Evolutionary conservation across 2,888 invertebrate species (phyloP), one percentile per base, ranked within the genome.

Genomic region (Eupithecia exiguata): DNA sequence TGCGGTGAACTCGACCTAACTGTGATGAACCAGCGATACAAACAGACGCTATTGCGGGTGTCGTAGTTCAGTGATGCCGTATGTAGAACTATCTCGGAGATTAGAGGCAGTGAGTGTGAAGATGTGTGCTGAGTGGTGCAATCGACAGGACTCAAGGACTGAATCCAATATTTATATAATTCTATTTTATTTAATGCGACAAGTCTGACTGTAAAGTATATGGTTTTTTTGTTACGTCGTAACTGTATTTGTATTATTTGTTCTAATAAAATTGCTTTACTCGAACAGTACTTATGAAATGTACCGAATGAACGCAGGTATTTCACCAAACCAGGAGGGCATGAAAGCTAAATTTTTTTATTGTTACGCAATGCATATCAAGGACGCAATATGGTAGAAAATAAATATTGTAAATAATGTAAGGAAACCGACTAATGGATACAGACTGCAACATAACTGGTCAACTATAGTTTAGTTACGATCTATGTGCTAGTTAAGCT

Each of bases 341-440:
- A 91, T 91, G 87, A 90, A 90, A 92, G 93, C 93, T 92, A 92
- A 87, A 91, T 93, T 93, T 93, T 93, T 93, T 93, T 94, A 93
- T 94, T 94, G 94, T 94, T 94, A 93, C 94, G 94, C 94, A 90
- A 94, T 94, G 94, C 94, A 94, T 94, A 94, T 94, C 94, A 93
- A 91, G 92, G 90, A 94, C 94, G 94, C 94, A 94, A 94, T 94
- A 94, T 94, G 94, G 91, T 94, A 94, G 94, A 88, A 91, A 94
- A 94, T 94, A 94, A 94, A 94, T 94, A 93, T 91, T 94, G 94
- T 94, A 94, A 87, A 94, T 94, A 94, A 88, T 90, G 74, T 89
- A 92, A 92, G 91, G 89, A 87, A 89, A 89, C 89, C 86, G 90
- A 92, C 89, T 91, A 90, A 90, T 88, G 88, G 88, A 91, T 91